Percentiles rank a stretch among this genome's conserved stretches.
phyloP scores from a whole-genome alignment of 2,113 vertebrate species.

The Shinisaurus crocodilurus region DNA sequence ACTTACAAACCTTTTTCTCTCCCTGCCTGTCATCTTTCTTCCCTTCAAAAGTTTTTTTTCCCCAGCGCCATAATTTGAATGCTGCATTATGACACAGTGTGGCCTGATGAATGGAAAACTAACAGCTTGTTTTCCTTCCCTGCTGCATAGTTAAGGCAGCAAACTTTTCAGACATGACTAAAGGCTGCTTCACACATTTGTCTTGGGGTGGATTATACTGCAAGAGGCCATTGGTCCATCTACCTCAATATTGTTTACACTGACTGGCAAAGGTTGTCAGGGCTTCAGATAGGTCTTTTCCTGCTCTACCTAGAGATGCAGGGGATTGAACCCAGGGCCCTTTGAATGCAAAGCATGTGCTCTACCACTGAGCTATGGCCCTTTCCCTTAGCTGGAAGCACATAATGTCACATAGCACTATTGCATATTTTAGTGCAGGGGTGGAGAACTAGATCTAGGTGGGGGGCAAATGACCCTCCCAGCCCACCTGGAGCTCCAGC shows the following conservation, averaged over 20 bases:
- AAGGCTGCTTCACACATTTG: background rate
- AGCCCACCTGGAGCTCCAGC: too few species aligned
- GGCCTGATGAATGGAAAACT: constrained; percentile 4
- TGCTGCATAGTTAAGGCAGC: background rate
- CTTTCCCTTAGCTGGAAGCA: background rate
- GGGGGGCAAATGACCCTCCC: too few species aligned
- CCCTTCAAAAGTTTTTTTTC: background rate
- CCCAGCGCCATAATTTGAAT: constrained; percentile 6
- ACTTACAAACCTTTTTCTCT: background rate
- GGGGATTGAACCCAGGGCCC: background rate
- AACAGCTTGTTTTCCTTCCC: background rate
- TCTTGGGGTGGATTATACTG: background rate
- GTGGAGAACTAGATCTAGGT: too few species aligned
- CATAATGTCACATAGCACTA: background rate
- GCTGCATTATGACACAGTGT: background rate
- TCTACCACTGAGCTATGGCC: background rate
- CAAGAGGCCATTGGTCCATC: background rate
- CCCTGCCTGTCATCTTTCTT: background rate
- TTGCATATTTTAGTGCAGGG: too few species aligned
- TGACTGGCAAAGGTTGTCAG: background rate
- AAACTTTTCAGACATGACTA: background rate
- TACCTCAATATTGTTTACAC: background rate
- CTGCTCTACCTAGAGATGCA: background rate
- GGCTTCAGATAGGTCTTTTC: background rate
- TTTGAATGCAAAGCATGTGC: background rate